Base-by-base conservation (phyloP, 2,797 vertebrate genomes). In the Lithobates sylvaticus region DNA sequence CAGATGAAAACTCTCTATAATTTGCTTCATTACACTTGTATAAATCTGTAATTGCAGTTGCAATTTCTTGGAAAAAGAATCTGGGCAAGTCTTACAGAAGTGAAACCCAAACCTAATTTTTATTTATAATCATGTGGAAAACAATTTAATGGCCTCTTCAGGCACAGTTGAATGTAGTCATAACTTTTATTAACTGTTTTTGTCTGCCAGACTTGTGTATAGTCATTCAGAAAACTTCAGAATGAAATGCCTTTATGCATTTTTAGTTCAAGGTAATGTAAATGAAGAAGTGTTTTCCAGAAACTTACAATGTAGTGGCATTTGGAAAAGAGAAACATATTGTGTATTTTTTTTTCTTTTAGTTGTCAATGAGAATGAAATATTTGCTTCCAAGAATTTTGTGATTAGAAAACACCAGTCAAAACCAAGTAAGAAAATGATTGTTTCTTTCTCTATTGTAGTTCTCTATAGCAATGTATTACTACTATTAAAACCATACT, bases 101-200 rank as follows among this genome's bases (percentile, higher is more conserved):
- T 78, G 69, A 73, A 86, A 86, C 80, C 50, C 68, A 78, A 86
- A 65, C 54, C 61, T 74, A 68, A 71, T 78, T 77, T 86, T 83
- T 82, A 86, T 86, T 87, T 87, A 87, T 78, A 83, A 87, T 78
- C 68, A 68, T 64, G 78, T 44, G 27, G 39, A 76, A 87, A 87
- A 83, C 73, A 76, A 81, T 74, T 50, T 74, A 64, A 73, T 78
- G 80, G 54, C 74, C n/a, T 50, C 80, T 83, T 86, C 74, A 78
- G 73, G 75, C 75, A 74, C 81, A 78, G 80, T 64, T 86, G 76
- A 50, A 83, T 86, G 76, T 70, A 86, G 75, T 78, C 81, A 83
- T 87, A 87, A 83, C 81, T 87, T 83, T 83, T 73, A 87, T 73
- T 83, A 87, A 83, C 69, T 83, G 85, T 54, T 73, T 78, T 83